Evolutionary conservation across 2,888 invertebrate genomes (phyloP), one percentile per base, ranked within the genome.

Genomic region (Azorinus chamasolen): DNA sequence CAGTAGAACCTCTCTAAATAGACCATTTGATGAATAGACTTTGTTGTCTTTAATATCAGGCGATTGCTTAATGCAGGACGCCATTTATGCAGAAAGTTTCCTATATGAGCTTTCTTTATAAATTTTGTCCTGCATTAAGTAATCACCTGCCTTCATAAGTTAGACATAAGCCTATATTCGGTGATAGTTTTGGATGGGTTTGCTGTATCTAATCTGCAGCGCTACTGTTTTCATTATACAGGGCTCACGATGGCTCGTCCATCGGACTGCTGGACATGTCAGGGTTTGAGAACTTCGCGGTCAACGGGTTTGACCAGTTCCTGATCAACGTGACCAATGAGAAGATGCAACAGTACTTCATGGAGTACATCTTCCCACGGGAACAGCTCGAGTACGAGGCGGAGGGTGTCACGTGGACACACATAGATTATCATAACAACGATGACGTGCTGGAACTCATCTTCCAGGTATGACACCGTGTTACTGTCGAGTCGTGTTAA

Each of bases 281-380:
- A n/a, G 87, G 88, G 0, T 88, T 88, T 51, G 88, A 88, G 61
- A 87, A 87, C 62, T 87, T 88, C 70, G 61, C 63, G 1, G 53
- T n/a, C 8, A 88, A 88, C 53, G 79, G 85, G 1, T 87, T 88
- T 48, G 87, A 88, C 55, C 88, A 88, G 65, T 87, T 88, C 53
- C 73, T 87, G 10, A 87, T 88, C 55, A 88, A 88, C 63, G 76
- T 83, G n/a, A 85, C 86, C 8, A 88, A 88, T 51, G 88, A 88
- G 64, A 83, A 83, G 24, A 69, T 88, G 8, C 90, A 91, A 71
- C 86, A 87, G 64, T 87, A 86, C 70, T 90, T 90, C 57, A 89
- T 89, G 86, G 88, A 89, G 24, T 87, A 89, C 74, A 85, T 90
- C 22, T 90, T 90, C 58, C 84, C 86, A 2, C 75, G 85, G 25